phyloP scores from a whole-genome alignment of 2,797 vertebrate genomes.

The Anisognathus igniventris region DNA sequence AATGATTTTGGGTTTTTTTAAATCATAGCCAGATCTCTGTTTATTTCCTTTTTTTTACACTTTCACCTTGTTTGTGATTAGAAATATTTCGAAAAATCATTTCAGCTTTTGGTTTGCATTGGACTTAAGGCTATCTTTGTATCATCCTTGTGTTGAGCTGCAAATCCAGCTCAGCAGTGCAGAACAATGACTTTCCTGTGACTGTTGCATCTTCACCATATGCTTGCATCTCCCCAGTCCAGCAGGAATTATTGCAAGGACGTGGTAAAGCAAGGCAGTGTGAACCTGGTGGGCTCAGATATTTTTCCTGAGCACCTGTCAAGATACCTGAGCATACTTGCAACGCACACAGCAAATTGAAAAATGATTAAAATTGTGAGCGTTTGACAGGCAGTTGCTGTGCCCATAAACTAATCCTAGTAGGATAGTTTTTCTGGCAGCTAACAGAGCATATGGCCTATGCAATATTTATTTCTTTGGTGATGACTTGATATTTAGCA shows the following conservation, averaged over 20 bases:
- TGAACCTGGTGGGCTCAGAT: neutral
- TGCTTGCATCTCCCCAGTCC: neutral
- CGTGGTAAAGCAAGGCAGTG: neutral
- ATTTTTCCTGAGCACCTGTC: constrained; percentile 14
- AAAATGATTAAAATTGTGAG: constrained; percentile 44
- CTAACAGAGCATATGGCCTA: constrained; percentile 68
- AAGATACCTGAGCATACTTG: neutral
- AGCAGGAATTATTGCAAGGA: neutral
- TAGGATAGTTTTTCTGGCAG: constrained; percentile 64
- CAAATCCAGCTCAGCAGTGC: neutral
- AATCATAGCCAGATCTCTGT: neutral
- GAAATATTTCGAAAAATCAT: neutral
- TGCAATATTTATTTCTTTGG: constrained; percentile 75
- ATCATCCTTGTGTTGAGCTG: neutral
- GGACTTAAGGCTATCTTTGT: neutral
- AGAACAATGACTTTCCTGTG: neutral
- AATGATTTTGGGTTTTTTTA: neutral
- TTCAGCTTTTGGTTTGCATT: neutral
- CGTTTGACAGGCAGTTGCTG: constrained; percentile 28
- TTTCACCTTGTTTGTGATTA: neutral
- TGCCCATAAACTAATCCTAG: constrained; percentile 56
- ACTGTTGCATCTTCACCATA: neutral
- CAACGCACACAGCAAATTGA: constrained; percentile 6
- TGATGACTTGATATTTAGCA: constrained; percentile 40
- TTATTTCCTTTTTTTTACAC: neutral